phyloP scores from a whole-genome alignment of 2,888 invertebrate genomes.

The Syrphus vitripennis region DNA sequence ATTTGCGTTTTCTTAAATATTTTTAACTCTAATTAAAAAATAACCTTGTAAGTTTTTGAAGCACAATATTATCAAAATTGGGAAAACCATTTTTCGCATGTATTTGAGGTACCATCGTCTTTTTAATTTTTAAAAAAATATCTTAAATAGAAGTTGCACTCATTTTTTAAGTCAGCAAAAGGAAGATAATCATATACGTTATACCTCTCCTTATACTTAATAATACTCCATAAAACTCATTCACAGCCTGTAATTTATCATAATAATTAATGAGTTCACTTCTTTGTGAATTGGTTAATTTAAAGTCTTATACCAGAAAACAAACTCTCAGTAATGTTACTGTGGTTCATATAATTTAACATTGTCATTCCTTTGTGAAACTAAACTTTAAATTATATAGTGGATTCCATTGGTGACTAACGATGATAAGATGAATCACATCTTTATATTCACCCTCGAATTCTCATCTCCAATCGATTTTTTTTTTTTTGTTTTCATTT shows the following conservation, averaged over 20 bases:
- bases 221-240: too few species aligned
- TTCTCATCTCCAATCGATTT: conserved; percentile 8
- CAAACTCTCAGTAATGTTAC: neutral
- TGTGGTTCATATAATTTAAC: neutral
- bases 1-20: too few species aligned
- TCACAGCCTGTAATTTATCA: neutral
- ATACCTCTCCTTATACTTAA: neutral
- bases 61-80: too few species aligned
- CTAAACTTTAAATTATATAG: neutral
- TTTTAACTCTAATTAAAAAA: too few species aligned
- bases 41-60: too few species aligned
- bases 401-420: neutral
- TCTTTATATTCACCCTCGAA: neutral
- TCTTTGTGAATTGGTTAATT: neutral
- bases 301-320: neutral
- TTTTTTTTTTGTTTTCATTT: neutral
- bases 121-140: too few species aligned
- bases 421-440: conserved; percentile 8
- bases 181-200: neutral
- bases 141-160: too few species aligned
- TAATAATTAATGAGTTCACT: neutral
- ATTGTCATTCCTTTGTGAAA: neutral
- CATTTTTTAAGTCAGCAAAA: too few species aligned
- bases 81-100: too few species aligned
- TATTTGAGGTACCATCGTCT: too few species aligned